Evolutionary conservation across 2,888 invertebrate species (phyloP).

Genomic region (Omphaloscelis lunosa): DNA sequence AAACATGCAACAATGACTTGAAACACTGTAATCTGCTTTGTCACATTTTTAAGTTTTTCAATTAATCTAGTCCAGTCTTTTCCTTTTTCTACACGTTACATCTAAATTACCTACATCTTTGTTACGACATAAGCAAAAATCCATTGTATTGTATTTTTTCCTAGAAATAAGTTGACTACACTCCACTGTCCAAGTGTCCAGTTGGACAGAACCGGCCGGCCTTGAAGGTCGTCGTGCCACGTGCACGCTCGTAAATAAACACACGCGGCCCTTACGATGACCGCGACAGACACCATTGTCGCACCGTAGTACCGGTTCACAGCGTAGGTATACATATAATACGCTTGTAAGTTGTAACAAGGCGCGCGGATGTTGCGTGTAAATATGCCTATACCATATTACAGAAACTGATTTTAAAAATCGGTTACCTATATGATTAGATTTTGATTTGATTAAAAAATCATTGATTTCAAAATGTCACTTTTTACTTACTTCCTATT

Average conservation of each 20-base stretch:
- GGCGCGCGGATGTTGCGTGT: conserved; percentile 11
- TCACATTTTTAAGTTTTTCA: background rate
- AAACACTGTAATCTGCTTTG: no score
- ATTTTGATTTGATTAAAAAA: background rate
- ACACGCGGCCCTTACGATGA: conserved; percentile 56
- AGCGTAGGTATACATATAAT: background rate
- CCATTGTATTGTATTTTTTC: conserved; percentile 49
- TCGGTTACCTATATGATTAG: background rate
- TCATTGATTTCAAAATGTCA: no score
- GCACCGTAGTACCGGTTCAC: conserved; percentile 34
- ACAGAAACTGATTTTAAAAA: background rate
- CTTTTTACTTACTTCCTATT: no score
- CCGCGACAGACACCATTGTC: conserved; percentile 38
- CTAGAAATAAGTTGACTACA: conserved; percentile 48
- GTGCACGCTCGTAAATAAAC: conserved; percentile 75
- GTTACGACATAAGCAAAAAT: conserved; percentile 12
- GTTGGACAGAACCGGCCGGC: conserved; percentile 68
- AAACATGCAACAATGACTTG: background rate
- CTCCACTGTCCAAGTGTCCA: no score
- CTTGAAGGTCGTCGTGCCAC: conserved; percentile 78
- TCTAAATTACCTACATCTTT: no score
- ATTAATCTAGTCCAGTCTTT: background rate
- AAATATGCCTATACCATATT: background rate
- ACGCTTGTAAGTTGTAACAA: no score
- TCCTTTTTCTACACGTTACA: no score